Conservation (phyloP, 2,797 vertebrate species). For the Phalloptychus januarius region DNA sequence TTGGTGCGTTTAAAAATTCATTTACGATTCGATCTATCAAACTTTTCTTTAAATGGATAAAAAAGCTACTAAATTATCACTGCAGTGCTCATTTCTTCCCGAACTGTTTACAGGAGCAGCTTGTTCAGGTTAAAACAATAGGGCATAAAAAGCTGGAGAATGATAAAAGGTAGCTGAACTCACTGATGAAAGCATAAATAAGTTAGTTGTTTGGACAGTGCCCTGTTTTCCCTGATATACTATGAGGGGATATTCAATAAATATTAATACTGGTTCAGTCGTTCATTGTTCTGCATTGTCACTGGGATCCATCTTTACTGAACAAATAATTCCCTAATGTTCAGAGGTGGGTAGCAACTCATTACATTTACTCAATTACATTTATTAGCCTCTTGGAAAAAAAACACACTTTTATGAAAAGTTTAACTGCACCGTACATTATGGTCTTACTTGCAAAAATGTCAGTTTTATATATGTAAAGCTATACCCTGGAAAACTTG, state of each 20-base stretch:
- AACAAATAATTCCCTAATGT: background rate
- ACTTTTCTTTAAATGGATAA: conserved; percentile 7
- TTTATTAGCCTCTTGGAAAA: background rate
- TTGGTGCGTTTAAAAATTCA: conserved; percentile 8
- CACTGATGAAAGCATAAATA: background rate
- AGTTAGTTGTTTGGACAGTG: background rate
- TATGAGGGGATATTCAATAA: background rate
- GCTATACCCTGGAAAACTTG: background rate
- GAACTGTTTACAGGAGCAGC: background rate
- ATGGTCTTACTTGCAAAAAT: background rate
- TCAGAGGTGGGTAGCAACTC: background rate
- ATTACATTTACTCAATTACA: background rate
- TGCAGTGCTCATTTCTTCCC: background rate
- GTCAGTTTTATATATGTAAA: background rate
- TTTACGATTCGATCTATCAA: conserved; percentile 13
- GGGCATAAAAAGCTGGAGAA: background rate
- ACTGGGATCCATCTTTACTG: background rate
- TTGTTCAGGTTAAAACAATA: background rate
- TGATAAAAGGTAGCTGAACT: background rate
- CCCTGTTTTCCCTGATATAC: background rate
- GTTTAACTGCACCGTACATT: too few species aligned
- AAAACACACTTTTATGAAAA: too few species aligned
- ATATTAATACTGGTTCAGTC: background rate
- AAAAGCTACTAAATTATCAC: conserved; percentile 6
- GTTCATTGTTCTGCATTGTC: background rate